Base-by-base conservation (phyloP, 2,113 vertebrate genomes). In the Uropsilus gracilis region DNA sequence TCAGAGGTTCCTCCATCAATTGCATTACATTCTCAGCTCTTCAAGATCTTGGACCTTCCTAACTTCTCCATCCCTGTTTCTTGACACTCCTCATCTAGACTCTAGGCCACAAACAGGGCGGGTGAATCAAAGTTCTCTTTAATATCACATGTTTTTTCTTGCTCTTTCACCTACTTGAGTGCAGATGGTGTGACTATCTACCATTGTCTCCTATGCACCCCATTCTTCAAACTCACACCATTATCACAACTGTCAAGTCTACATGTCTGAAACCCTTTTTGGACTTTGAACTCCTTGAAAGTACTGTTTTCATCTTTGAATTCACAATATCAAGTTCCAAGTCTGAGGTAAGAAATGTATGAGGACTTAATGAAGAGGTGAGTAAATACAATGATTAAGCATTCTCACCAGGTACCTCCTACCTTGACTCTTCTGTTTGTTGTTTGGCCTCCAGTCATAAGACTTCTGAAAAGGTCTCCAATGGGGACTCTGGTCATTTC, bases 261-360 rank as follows among this genome's bases (percentile, higher is more conserved):
- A 8, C 0, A 0, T 13, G 30, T 37, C 89, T 37, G 68, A 82
- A n/a, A 61, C 26, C 24, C 30, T 24, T 1, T 1, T 4, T 11
- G n/a, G 22, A 34, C 39, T 0, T 0, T 0, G 10, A 83, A 59
- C 17, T 53, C 53, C 46, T 22, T 3, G 3, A 22, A 14, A 37
- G 26, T 6, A 57, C 26, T 12, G 2, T 59, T 26, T 53, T 32
- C 68, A 55, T 75, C 66, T 26, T 26, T 14, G 39, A 6, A 50
- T 30, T 34, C 26, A 18, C 24, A 61, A 42, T 9, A 8, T 28
- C 53, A 34, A 55, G 66, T 34, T 30, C 83, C 59, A 34, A 78
- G n/a, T 30, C n/a, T 30, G n/a, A 68, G 28, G 61, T 57, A 34
- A 37, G 10, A 81, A 48, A 59, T 0, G 6, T 32, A 24, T 3